Conservation (phyloP, 1,140 invertebrate species). For the Leptestheria dahalacensis region DNA sequence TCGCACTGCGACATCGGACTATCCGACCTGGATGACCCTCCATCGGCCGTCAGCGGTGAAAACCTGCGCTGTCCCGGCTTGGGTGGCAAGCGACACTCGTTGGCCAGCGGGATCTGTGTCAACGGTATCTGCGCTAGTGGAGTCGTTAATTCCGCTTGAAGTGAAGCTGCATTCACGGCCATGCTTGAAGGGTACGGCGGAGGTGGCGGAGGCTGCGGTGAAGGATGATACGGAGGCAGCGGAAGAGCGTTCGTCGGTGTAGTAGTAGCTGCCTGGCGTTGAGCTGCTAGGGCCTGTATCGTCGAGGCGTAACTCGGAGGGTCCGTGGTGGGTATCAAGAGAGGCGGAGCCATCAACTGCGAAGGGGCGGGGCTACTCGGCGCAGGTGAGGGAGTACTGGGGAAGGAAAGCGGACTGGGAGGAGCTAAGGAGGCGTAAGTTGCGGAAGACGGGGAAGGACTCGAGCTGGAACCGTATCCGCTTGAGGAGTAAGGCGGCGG, state of each 20-base stretch:
- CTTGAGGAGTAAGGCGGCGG: conserved; percentile 22
- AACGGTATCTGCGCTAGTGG: background rate
- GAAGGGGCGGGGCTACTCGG: conserved; percentile 15
- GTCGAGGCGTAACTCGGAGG: conserved; percentile 81
- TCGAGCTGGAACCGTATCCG: conserved; percentile 8
- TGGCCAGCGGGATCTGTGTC: background rate
- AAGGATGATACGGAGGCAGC: conserved; percentile 15
- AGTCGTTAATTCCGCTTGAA: background rate
- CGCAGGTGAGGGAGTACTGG: conserved; percentile 16
- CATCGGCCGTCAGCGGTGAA: conserved; percentile 32
- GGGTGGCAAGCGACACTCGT: background rate
- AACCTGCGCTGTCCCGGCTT: conserved; percentile 20
- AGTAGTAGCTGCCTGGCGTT: conserved; percentile 22
- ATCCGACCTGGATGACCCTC: conserved; percentile 34
- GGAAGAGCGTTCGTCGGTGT: conserved; percentile 2
- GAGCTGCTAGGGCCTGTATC: conserved; percentile 53
- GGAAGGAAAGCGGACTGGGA: conserved; percentile 18
- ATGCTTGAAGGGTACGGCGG: conserved; percentile 39
- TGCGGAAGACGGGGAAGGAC: conserved; percentile 17
- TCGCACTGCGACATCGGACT: conserved; percentile 29
- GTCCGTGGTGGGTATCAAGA: conserved; percentile 51
- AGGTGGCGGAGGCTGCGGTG: conserved; percentile 41
- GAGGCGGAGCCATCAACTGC: background rate
- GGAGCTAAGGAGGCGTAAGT: conserved; percentile 24
- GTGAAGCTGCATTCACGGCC: background rate